A percentile compares a stretch with the other conserved stretches of the same genome.
These are phyloP conservation scores for Umimayanthus chanpuru DNA, from an alignment of 92 coral and sea anemone species.

Conservation along the genomic window DNA sequence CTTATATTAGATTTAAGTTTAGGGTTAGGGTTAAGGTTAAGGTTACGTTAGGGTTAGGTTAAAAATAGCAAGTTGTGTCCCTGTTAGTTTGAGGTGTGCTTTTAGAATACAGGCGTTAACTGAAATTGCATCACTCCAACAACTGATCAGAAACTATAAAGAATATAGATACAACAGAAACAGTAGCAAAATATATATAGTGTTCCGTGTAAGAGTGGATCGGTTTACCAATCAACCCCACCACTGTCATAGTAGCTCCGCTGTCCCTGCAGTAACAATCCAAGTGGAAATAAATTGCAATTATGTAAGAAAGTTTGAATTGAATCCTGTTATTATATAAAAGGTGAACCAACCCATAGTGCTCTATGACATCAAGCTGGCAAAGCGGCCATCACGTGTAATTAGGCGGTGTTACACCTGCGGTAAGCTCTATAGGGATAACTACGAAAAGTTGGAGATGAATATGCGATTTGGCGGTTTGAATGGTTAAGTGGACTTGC, in stretches of 20 bases:
- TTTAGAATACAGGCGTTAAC: no score
- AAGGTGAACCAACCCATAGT: not conserved
- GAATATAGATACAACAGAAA: not conserved
- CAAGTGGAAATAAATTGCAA: not conserved
- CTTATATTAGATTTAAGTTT: no score
- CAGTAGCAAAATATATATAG: not conserved
- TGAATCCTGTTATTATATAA: not conserved
- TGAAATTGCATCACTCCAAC: no score
- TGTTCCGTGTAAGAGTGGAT: not conserved
- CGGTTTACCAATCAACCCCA: no score
- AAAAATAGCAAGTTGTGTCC: no score
- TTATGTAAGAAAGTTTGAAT: not conserved
- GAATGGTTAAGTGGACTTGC: no score
- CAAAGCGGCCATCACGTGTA: not conserved
- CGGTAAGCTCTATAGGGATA: conserved; percentile 14
- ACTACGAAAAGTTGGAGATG: not conserved
- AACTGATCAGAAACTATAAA: not conserved
- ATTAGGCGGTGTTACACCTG: not conserved
- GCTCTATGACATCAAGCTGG: conserved; percentile 9
- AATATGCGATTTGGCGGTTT: no score
- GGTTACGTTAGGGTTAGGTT: no score
- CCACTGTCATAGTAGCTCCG: no score
- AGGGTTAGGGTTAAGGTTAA: no score
- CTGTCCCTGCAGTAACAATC: no score
- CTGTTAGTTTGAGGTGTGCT: no score